phyloP scores from a whole-genome alignment of 2,113 vertebrate species.

The Mus pahari region DNA sequence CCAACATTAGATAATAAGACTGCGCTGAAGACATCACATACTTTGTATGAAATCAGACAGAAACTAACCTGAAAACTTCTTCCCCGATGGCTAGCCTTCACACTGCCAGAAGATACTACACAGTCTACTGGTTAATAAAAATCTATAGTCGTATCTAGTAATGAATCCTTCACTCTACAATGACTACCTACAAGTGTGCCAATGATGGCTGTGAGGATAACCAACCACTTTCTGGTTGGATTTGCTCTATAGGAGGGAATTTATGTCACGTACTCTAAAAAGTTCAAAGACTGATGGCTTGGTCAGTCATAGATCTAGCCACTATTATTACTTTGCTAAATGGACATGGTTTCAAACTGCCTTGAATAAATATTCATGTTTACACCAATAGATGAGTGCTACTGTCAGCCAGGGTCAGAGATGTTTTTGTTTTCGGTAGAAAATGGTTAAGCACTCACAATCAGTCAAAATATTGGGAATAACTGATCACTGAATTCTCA shows the following conservation, averaged over 20 bases:
- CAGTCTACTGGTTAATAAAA: not conserved
- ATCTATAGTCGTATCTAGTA: not conserved
- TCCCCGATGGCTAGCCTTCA: not conserved
- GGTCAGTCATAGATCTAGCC: not conserved
- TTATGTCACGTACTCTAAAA: not conserved
- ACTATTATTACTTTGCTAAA: too few relatives aligned
- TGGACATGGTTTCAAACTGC: not conserved
- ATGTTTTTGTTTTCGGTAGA: not conserved
- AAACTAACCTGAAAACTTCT: not conserved
- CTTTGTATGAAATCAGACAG: not conserved
- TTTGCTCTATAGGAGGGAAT: not conserved
- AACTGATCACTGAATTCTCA: not conserved
- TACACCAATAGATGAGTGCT: not conserved
- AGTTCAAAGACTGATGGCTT: not conserved
- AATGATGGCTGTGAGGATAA: not conserved
- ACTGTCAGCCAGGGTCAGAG: not conserved
- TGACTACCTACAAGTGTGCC: too few relatives aligned
- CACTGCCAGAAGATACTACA: not conserved
- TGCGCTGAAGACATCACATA: not conserved
- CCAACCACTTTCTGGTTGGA: not conserved
- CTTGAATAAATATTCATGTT: not conserved
- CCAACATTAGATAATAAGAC: not conserved
- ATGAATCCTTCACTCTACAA: not conserved
- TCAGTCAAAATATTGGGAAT: not conserved
- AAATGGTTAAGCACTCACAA: not conserved